Conservation (phyloP, 2,113 vertebrate species). For the Pachycephala philippinensis region DNA sequence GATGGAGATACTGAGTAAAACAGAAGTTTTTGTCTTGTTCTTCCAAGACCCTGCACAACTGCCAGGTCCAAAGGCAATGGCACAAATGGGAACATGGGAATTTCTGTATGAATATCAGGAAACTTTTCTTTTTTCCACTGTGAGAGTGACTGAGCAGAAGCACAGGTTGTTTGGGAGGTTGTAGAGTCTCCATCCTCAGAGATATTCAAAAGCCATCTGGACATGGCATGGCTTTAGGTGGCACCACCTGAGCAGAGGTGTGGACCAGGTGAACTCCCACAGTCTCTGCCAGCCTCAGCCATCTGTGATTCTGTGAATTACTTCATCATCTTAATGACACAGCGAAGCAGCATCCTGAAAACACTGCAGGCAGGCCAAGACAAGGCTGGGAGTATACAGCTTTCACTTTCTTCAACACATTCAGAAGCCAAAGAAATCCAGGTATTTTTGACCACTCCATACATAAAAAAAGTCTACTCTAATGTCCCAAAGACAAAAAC, state of each 20-base stretch:
- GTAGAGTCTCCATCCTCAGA: background rate
- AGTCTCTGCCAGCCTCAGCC: background rate
- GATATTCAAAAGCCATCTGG: background rate
- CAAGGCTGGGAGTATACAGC: background rate
- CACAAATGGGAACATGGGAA: background rate
- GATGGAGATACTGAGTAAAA: background rate
- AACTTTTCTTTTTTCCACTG: fast-evolving
- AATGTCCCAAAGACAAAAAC: background rate
- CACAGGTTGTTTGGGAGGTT: background rate
- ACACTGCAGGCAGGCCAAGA: background rate
- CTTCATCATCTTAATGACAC: background rate
- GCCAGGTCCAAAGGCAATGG: background rate
- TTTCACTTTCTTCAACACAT: background rate
- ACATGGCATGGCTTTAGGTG: background rate
- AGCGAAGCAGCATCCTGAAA: background rate
- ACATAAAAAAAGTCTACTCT: background rate
- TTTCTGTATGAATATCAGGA: background rate
- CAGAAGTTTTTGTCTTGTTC: background rate
- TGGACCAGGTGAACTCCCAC: background rate
- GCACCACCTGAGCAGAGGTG: background rate
- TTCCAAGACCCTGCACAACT: background rate
- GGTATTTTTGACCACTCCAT: background rate
- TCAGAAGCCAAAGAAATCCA: background rate
- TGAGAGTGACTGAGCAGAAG: background rate
- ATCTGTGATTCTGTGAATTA: background rate